Evolutionary conservation across 2,888 invertebrate species (phyloP), one percentile per base, ranked within the genome.

Genomic region (Timandra comae): DNA sequence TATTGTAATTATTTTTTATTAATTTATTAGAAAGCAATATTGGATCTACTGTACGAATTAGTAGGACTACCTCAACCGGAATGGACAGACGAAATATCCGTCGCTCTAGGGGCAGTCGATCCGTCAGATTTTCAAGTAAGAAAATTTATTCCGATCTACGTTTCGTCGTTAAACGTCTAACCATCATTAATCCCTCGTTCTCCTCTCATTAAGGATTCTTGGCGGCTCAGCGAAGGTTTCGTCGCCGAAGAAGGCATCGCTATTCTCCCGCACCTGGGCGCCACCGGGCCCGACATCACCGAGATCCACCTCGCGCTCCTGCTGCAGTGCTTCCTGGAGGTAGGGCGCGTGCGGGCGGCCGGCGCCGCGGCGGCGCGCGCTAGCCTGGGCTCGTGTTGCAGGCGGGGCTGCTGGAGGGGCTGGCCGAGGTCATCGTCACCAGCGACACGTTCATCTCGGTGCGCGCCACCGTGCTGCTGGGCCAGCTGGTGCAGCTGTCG

Each of bases 141-240:
- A n/a, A n/a, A n/a, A n/a, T n/a, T n/a, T n/a, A n/a, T n/a, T n/a
- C n/a, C n/a, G n/a, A n/a, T 30, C 20, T 29, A 6, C 8, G 22
- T 22, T 8, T 22, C 8, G 22, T 22, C n/a, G 6, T 2, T 20
- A 20, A 20, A 20, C 7, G 1, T 1, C 7, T 22, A 7, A 3
- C 7, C 22, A 8, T 22, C 3, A 22, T 22, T n/a, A n/a, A n/a
- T n/a, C n/a, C n/a, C n/a, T n/a, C n/a, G n/a, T n/a, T n/a, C n/a
- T 4, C 16, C 16, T 16, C 16, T 16, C 16, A 16, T 37, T 23
- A 41, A 91, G 71, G 94, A 96, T 46, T 88, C 91, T 1, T 98
- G 97, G 97, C 89, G 94, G 52, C 79, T 98, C 12, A 92, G 91
- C 53, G 97, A 97, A 70, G 98, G 97, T 20, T 98, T 98, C 69